Conservation (phyloP, 2,113 vertebrate genomes). For the Eudorcas thomsonii region DNA sequence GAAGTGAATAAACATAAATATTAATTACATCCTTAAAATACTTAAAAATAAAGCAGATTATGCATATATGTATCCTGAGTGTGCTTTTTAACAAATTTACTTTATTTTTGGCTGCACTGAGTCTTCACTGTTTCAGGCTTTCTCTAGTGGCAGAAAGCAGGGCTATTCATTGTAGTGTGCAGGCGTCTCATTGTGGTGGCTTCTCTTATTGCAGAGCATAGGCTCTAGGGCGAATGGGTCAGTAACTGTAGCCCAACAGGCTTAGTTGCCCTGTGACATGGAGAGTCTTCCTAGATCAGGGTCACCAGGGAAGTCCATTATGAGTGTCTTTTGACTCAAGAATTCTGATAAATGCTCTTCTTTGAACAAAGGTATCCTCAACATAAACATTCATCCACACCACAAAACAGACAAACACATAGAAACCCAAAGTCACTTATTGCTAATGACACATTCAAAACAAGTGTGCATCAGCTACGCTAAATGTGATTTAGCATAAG, state of each 20-base stretch:
- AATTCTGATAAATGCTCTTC: background rate
- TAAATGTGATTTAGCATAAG: background rate
- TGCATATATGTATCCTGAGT: background rate
- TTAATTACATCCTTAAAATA: background rate
- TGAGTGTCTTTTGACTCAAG: background rate
- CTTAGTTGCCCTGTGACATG: background rate
- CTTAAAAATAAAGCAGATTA: background rate
- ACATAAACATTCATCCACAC: background rate
- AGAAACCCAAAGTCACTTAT: background rate
- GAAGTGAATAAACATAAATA: background rate
- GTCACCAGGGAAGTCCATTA: background rate
- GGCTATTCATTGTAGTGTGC: background rate
- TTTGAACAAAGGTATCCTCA: background rate
- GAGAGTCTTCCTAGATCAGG: background rate
- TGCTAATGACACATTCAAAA: background rate
- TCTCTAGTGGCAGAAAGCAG: background rate
- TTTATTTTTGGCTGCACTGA: background rate
- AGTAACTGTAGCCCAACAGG: background rate
- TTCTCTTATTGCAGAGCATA: background rate
- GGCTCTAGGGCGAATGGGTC: background rate
- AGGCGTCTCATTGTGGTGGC: background rate
- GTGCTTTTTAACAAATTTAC: fast-evolving
- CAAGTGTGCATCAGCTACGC: background rate
- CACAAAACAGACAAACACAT: background rate
- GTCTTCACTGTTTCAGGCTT: background rate